Evolutionary conservation across 23 tunicate genomes (phyloP), one percentile per base, ranked within the genome.

Genomic region (Botrylloides violaceus): DNA sequence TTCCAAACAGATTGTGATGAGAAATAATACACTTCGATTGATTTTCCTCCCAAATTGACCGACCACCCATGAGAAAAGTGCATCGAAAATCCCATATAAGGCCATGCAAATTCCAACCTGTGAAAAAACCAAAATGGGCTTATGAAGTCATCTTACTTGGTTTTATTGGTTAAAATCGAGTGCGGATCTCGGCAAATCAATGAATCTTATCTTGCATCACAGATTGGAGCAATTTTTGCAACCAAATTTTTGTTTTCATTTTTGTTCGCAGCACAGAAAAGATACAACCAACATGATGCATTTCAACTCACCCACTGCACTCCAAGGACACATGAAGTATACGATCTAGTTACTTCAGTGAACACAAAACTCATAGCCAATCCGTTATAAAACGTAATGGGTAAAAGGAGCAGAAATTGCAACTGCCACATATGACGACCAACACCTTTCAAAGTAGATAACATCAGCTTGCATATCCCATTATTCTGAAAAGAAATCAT

Each of bases 61-160:
- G 35, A 63, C 70, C 4, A 63, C 4, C 36, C 70, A 63, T 29
- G 70, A 63, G 19, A 63, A 63, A 3, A 63, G 3, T 31, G 70
- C 35, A 31, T 63, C 70, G 7, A 33, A 63, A 4, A 31, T 4
- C 19, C 70, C 70, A 63, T 29, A 63, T 29, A 63, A 6, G 4
- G 70, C 70, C 70, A 63, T 63, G 29, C 70, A 63, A 19, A 63
- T 9, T 3, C 70, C 70, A 15, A 63, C 70, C 70, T 63, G 70
- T 4, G 29, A 63, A 31, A 31, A 63, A 31, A 5, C 5, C 12
- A 58, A 58, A 4, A 23, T 4, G 26, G 26, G 26, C 4, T 23
- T 23, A n/a, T n/a, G n/a, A n/a, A n/a, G n/a, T n/a, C n/a, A n/a
- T n/a, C n/a, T n/a, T n/a, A n/a, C n/a, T n/a, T n/a, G n/a, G n/a